Base-by-base conservation (phyloP, 2,113 vertebrate genomes). In the Festucalex cinctus region DNA sequence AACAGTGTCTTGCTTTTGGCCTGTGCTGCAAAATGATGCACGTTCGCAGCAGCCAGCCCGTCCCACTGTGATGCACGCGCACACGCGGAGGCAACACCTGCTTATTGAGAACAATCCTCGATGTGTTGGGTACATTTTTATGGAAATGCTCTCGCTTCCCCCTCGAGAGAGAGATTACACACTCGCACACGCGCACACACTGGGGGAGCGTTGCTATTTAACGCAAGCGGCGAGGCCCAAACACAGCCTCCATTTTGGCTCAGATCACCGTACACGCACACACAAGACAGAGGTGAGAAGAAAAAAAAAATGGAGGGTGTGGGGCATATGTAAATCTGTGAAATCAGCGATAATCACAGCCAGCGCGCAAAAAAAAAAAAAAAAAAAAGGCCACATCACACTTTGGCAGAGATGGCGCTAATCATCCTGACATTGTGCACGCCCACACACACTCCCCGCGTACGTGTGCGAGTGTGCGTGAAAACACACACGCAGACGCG, bases 61-160 rank as follows among this genome's bases (percentile, higher is more conserved):
- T 85, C 87, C 85, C 80, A 84, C 88, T 87, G 85, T 79, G 83
- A 79, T 77, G 69, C 79, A 86, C 85, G 28, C 46, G 17, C 86
- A 86, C 87, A 89, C 85, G 88, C 82, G 79, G 84, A 81, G 75
- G 84, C 79, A 79, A 89, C 90, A 90, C 89, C 91, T 92, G 89
- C 90, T 88, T 88, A 88, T 84, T 83, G 88, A 91, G 87, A 92
- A 92, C 89, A 92, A 90, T 91, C 76, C 81, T 83, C 83, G 86
- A 86, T 90, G 89, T 88, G 88, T 91, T 82, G 89, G 87, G 75
- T 83, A 91, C 85, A 88, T 91, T 92, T 92, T 90, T 89, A 92
- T 91, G 91, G 88, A 92, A 91, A 91, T 91, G 83, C 79, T 85
- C 67, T 69, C 69, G 88, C 88, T 91, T n/a, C n/a, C 86, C 90